phyloP scores from a whole-genome alignment of 1,140 invertebrate species.

The Orussus abietinus region DNA sequence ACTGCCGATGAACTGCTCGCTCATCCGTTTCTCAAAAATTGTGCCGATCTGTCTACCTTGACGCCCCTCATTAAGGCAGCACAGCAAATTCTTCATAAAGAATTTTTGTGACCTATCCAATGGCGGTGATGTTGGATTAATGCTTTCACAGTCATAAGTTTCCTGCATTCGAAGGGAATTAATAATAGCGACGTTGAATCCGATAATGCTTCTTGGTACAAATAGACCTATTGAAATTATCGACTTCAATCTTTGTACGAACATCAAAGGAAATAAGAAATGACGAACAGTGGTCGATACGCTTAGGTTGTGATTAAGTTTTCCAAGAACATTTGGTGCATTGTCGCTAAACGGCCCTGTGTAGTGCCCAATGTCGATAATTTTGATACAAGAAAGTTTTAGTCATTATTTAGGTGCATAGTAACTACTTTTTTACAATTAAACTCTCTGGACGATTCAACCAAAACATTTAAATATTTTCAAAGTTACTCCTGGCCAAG shows the following conservation, averaged over 20 bases:
- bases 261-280: constrained; percentile 88
- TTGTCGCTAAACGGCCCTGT: too few relatives aligned
- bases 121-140: too few relatives aligned
- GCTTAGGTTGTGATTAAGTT: too few relatives aligned
- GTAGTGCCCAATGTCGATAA: too few relatives aligned
- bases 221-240: constrained; percentile 96
- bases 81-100: constrained; percentile 70
- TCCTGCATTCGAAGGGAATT: constrained; percentile 85
- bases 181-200: constrained; percentile 94
- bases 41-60: constrained; percentile 78
- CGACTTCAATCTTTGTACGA: constrained; percentile 97
- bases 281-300: constrained; percentile 94
- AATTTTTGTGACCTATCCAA: constrained; percentile 22
- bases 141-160: constrained; percentile 88
- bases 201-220: constrained; percentile 95
- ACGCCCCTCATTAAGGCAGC: constrained; percentile 90
- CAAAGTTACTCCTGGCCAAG: too few relatives aligned
- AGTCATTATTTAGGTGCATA: too few relatives aligned
- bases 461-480: too few relatives aligned
- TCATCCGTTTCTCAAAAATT: constrained; percentile 85
- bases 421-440: too few relatives aligned
- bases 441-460: too few relatives aligned
- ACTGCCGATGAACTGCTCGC: constrained; percentile 79
- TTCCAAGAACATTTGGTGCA: too few relatives aligned
- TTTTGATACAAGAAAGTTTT: too few relatives aligned